A percentile compares a stretch with the other conserved stretches of the same genome.
phyloP scores from a whole-genome alignment of 2,797 vertebrate genomes.

The Hypotaenidia okinawae region DNA sequence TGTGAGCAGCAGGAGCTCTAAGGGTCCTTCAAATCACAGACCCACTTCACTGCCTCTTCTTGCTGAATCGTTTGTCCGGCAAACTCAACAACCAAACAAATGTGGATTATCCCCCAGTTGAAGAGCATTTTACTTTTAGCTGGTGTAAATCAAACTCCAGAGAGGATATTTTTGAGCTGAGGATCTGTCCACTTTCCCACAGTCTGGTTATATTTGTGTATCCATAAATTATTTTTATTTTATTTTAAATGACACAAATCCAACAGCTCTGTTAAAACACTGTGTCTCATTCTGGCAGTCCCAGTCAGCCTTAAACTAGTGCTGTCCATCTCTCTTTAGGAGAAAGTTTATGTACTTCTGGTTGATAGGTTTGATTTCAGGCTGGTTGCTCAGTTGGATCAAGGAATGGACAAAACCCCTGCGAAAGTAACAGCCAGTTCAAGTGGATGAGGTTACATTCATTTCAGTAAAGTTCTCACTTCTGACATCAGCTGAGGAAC shows the following conservation, averaged over 20 bases:
- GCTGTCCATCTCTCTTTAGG: neutral
- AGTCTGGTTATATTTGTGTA: neutral
- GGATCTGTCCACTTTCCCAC: neutral
- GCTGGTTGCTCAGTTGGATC: neutral
- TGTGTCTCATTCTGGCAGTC: neutral
- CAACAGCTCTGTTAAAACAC: neutral
- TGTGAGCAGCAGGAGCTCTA: slow-evolving; percentile 3
- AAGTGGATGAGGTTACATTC: neutral
- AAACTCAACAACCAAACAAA: slow-evolving; percentile 20
- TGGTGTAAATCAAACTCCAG: slow-evolving; percentile 15
- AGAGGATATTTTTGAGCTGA: neutral
- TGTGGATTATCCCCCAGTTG: neutral
- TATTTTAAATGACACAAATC: slow-evolving; percentile 22
- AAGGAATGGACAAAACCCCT: neutral
- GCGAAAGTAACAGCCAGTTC: neutral
- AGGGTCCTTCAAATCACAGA: slow-evolving; percentile 16
- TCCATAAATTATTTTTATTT: neutral
- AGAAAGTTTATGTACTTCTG: neutral
- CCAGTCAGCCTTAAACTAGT: neutral
- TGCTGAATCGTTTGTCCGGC: neutral
- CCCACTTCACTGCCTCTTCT: neutral
- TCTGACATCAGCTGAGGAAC: neutral
- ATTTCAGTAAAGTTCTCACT: neutral
- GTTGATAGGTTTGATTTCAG: neutral
- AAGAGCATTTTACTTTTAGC: slow-evolving; percentile 20